A percentile compares a stretch with the other conserved stretches of the same genome.
Evolutionary conservation across 2,113 vertebrate genomes (phyloP).

Genomic region (Macquaria ambigua): DNA sequence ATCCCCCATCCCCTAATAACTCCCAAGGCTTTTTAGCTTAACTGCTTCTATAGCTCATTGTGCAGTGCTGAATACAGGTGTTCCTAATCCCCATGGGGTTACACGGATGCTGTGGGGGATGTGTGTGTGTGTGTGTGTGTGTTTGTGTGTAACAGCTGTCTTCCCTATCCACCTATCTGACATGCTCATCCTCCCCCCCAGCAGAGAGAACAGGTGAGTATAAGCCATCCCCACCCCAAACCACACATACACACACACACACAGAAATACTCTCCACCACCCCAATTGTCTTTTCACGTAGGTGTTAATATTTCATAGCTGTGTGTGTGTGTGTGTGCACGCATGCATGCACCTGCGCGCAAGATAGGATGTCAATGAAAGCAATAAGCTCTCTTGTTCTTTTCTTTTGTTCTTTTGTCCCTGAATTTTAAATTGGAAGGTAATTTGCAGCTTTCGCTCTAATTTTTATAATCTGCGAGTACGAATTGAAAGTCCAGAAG

Average conservation of each 20-base stretch:
- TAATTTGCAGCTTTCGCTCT: constrained; percentile 12
- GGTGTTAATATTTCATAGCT: constrained; percentile 80
- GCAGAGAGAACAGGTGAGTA: constrained; percentile 75
- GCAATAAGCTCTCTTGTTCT: constrained; percentile 37
- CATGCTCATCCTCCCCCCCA: constrained; percentile 49
- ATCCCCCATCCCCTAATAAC: constrained; percentile 66
- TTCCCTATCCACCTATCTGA: constrained; percentile 70
- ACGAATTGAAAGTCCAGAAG: constrained; percentile 28
- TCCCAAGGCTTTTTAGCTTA: constrained; percentile 77
- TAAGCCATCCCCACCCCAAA: constrained; percentile 53
- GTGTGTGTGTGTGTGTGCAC: constrained; percentile 17
- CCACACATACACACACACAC: constrained; percentile 34
- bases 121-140: constrained; percentile 41
- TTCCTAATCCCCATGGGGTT: constrained; percentile 78
- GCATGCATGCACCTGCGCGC: neutral
- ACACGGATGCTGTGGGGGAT: constrained; percentile 64
- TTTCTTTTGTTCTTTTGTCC: constrained; percentile 46
- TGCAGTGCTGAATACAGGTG: constrained; percentile 83
- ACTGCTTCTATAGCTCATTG: constrained; percentile 79
- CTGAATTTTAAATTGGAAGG: constrained; percentile 38
- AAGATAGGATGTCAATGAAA: constrained; percentile 46
- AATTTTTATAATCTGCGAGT: neutral
- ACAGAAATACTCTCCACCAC: constrained; percentile 34
- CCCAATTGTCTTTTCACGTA: constrained; percentile 66
- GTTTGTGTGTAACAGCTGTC: constrained; percentile 79